Conservation (phyloP, 2,113 vertebrate genomes). For the Rhabdomys dilectus region DNA sequence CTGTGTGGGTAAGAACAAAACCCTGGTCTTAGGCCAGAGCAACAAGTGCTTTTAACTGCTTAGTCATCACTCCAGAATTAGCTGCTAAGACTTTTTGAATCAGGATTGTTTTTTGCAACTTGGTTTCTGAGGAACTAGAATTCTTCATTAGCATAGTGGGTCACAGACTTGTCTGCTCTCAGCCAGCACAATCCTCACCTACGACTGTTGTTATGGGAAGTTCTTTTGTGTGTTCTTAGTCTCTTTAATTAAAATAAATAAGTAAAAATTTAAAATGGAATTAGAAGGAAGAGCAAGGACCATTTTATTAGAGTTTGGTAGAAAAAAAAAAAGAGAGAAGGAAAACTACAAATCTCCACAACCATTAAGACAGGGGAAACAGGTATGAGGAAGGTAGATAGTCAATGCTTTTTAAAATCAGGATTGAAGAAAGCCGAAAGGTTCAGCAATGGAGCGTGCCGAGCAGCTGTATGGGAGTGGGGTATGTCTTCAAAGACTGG, state of each 20-base stretch:
- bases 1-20: neutral
- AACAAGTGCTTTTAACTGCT: neutral
- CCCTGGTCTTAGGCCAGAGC: neutral
- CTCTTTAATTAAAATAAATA: neutral
- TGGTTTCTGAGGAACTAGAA: neutral
- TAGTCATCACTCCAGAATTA: neutral
- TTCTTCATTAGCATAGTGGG: neutral
- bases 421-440: neutral
- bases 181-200: neutral
- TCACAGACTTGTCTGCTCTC: neutral
- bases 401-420: neutral
- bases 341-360: neutral
- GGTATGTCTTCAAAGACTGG: neutral
- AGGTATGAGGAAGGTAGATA: neutral
- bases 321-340: neutral
- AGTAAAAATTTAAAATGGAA: neutral
- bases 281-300: neutral
- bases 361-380: neutral
- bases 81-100: neutral
- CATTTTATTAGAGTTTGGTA: neutral
- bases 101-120: neutral
- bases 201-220: neutral
- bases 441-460: neutral
- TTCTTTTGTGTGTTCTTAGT: neutral
- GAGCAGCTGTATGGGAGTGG: neutral